These are phyloP conservation scores for human DNA, from an alignment of 2,113 vertebrate genomes.

Conservation along the genomic window GRCh38 chr16:13332501-13333000, in stretches of 20 bases:
- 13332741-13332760: not conserved
- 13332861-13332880: not conserved
- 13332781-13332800: constrained; percentile 55
- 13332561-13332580: not conserved
- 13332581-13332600: not conserved
- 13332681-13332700: not conserved
- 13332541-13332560: not conserved
- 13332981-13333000: not conserved
- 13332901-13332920: not conserved
- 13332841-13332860: constrained; percentile 4
- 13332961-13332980: not conserved
- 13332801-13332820: constrained; percentile 51
- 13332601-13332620: not conserved
- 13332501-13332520: not conserved
- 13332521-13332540: not conserved
- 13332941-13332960: not conserved
- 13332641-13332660: not conserved
- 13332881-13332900: not conserved
- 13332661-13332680: not conserved
- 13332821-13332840: constrained; percentile 58
- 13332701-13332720: not conserved
- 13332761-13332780: constrained; percentile 55
- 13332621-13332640: not conserved
- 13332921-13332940: accelerated
- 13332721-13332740: not conserved